Evolutionary conservation across 2,888 invertebrate genomes (phyloP), one percentile per base, ranked within the genome.

Genomic region (Eremobia ochroleuca): DNA sequence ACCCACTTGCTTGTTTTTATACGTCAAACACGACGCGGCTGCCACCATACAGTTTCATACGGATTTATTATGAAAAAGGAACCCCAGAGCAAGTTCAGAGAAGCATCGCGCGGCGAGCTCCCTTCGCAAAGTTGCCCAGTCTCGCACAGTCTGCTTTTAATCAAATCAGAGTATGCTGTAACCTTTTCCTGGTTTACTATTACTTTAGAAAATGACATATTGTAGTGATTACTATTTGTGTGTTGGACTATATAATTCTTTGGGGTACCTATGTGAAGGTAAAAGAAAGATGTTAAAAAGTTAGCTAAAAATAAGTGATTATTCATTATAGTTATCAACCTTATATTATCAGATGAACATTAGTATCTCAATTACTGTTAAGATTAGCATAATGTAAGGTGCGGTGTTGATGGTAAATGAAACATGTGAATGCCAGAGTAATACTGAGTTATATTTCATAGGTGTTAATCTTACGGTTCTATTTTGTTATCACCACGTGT

Each of bases 1-100:
- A 46, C 18, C n/a, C 34, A 40, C 31, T 73, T 67, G 49, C 31
- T 75, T 81, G 58, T 75, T 79, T 80, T 43, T 18, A 28, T n/a
- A 43, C 28, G 28, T 28, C n/a, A 15, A 28, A 18, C 21, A 58
- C 58, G 68, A 34, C 64, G 61, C 37, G 66, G 40, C 73, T 21
- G 79, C 31, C 61, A n/a, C 67, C 18, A 64, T 49, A 70, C 55
- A 68, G 55, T 79, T 74, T 68, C 74, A 74, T 59, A 64, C 55
- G 34, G 68, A 74, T 80, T 80, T 80, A 64, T 78, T 81, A 80
- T 80, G 61, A 80, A 75, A 70, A 76, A 67, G 34, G 28, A 46
- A 21, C 2, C 18, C 70, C n/a, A 40, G 58, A 66, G 55, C 61
- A 58, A 81, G 37, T 81, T 76, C 49, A 46, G 46, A 49, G 70